Evolutionary conservation across 2,113 vertebrate genomes (phyloP).

Genomic region (Anseranas semipalmata): DNA sequence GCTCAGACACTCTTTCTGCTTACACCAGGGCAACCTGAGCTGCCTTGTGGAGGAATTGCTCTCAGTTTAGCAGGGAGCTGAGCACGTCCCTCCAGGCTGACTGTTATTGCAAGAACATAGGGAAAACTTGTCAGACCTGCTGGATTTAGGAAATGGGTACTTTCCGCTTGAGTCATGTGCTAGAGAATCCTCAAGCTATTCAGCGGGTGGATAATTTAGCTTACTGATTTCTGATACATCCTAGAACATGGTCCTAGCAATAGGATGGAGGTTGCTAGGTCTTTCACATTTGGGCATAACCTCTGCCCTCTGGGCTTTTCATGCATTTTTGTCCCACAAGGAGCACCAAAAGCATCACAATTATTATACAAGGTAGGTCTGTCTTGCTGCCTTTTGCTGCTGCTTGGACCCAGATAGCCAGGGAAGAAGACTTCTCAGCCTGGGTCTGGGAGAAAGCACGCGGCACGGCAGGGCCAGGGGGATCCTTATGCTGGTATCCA

Average conservation of each 20-base stretch:
- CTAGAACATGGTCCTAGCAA: not conserved
- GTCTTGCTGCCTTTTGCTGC: not conserved
- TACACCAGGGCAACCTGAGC: not conserved
- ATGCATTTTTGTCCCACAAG: not conserved
- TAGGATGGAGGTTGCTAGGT: not conserved
- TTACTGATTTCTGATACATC: not conserved
- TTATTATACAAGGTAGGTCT: not conserved
- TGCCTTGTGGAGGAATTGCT: not conserved
- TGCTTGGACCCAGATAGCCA: not conserved
- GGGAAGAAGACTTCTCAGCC: not conserved
- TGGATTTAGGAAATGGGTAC: not conserved
- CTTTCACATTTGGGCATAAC: not conserved
- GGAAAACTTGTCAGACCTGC: not conserved
- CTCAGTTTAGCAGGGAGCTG: not conserved
- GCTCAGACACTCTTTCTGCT: not conserved
- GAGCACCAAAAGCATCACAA: not conserved
- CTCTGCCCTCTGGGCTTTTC: not conserved
- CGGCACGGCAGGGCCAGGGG: not conserved
- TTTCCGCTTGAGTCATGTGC: not conserved
- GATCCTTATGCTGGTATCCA: not conserved
- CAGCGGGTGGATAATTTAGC: not conserved
- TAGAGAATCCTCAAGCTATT: not conserved
- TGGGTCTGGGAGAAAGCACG: rapidly evolving
- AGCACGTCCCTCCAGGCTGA: not conserved
- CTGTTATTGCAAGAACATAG: not conserved